A percentile compares a stretch with the other conserved stretches of the same genome.
Conservation (phyloP, 2,113 vertebrate genomes). For the Hymenochirus boettgeri region DNA sequence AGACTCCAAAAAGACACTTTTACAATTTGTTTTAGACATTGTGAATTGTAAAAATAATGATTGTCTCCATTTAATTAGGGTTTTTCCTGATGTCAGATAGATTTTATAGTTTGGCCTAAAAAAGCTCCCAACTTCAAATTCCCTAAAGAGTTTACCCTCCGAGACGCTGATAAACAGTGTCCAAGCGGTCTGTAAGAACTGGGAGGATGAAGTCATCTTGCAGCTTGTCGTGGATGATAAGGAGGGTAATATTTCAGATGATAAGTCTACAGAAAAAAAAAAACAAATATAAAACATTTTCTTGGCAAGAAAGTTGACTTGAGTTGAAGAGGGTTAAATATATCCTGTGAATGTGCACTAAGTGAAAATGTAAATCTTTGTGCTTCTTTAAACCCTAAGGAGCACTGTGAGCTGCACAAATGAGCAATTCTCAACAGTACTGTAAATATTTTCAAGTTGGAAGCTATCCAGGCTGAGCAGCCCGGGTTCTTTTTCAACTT, state of each 20-base stretch:
- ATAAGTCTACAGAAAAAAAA: slow-evolving; percentile 26
- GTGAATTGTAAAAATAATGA: not conserved
- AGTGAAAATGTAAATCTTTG: slow-evolving; percentile 40
- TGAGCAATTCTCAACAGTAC: slow-evolving; percentile 35
- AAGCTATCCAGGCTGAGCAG: slow-evolving; percentile 16
- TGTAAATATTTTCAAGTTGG: slow-evolving; percentile 38
- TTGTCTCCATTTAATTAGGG: not conserved
- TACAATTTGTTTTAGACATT: too few species aligned
- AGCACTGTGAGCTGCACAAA: slow-evolving; percentile 23
- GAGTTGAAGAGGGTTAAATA: slow-evolving; percentile 40
- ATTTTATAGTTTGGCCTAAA: not conserved
- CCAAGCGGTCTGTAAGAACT: not conserved
- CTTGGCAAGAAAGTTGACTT: slow-evolving; percentile 33
- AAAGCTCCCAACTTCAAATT: slow-evolving; percentile 3
- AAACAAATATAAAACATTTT: slow-evolving; percentile 31
- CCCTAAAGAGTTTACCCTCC: slow-evolving; percentile 13
- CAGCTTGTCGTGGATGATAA: slow-evolving; percentile 21
- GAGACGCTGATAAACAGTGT: not conserved
- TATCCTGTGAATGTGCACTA: slow-evolving; percentile 36
- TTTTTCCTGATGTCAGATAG: not conserved
- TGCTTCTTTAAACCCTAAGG: slow-evolving; percentile 35
- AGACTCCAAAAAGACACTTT: too few species aligned
- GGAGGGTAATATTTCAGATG: slow-evolving; percentile 30
- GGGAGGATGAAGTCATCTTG: slow-evolving; percentile 30
- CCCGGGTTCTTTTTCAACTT: slow-evolving; percentile 8